phyloP scores from a whole-genome alignment of 2,113 vertebrate species.

The Synodontis membranacea region DNA sequence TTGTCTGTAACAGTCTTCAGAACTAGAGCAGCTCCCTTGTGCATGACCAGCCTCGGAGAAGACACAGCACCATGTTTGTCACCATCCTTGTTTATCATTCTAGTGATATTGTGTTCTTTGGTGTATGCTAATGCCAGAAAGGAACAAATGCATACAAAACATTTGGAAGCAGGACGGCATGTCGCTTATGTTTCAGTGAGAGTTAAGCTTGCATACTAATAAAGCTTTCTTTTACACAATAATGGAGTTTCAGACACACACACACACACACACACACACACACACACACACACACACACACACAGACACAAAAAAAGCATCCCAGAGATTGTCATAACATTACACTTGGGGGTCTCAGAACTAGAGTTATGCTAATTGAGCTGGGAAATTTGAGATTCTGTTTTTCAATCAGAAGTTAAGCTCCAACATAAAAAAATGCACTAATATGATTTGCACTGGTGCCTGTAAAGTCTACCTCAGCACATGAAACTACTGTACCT shows the following conservation, averaged over 20 bases:
- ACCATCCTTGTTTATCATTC: conserved; percentile 4
- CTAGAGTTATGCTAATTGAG: conserved; percentile 13
- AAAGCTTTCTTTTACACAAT: background rate
- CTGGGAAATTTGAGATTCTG: conserved; percentile 31
- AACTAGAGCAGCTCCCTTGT: conserved; percentile 55
- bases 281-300: too few species aligned
- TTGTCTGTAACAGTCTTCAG: conserved; percentile 25
- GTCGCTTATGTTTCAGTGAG: conserved; percentile 20
- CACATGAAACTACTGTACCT: conserved; percentile 1
- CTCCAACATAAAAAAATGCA: conserved; percentile 15
- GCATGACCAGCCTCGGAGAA: conserved; percentile 12
- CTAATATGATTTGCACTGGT: conserved; percentile 4
- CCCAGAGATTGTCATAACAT: conserved; percentile 9
- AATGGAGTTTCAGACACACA: conserved; percentile 27
- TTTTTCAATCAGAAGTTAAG: conserved; percentile 10
- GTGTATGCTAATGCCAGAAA: conserved; percentile 14
- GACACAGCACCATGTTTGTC: conserved; percentile 16
- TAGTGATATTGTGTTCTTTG: conserved; percentile 8
- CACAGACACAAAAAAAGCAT: too few species aligned
- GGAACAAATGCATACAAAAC: conserved; percentile 48
- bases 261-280: too few species aligned
- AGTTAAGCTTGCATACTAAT: conserved; percentile 25
- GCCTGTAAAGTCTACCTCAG: conserved; percentile 2
- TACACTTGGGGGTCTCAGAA: conserved; percentile 22
- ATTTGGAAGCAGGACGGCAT: conserved; percentile 4